Percentiles rank a stretch among this genome's conserved stretches.
Conservation (phyloP, 1,140 invertebrate genomes). For the Macrotrachela quadricornifera region DNA sequence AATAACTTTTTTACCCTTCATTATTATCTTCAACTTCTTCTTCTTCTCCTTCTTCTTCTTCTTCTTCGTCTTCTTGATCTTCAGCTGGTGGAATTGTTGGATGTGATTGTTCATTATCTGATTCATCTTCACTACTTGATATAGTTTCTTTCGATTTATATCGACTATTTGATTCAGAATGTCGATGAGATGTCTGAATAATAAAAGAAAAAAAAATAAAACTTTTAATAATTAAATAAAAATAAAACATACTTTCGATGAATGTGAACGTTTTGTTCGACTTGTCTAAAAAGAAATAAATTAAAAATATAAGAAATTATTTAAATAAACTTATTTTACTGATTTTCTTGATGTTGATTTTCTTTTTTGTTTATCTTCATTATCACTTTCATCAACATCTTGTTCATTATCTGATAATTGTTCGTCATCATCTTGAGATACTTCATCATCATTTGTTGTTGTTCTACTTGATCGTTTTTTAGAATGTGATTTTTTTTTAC, state of each 20-base stretch:
- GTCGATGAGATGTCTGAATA: slow-evolving; percentile 9
- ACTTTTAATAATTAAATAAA: not conserved
- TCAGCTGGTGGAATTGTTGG: slow-evolving; percentile 7
- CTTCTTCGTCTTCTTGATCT: slow-evolving; percentile 14
- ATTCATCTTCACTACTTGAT: slow-evolving; percentile 11
- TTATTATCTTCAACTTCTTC: not conserved
- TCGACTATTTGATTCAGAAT: slow-evolving; percentile 8
- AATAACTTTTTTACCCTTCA: too few relatives aligned
- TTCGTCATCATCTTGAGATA: not conserved
- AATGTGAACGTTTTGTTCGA: too few relatives aligned
- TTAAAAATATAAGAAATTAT: not conserved
- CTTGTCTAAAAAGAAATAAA: not conserved
- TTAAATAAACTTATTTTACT: not conserved
- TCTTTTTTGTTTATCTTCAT: slow-evolving; percentile 50
- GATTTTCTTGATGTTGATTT: slow-evolving; percentile 37
- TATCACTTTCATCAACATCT: slow-evolving; percentile 48
- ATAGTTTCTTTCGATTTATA: slow-evolving; percentile 8
- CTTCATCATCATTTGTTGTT: not conserved
- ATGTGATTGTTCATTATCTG: slow-evolving; percentile 9
- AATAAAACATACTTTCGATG: not conserved
- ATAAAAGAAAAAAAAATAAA: slow-evolving; percentile 9
- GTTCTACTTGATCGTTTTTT: not conserved
- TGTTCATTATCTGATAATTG: slow-evolving; percentile 36
- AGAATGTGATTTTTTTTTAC: not conserved
- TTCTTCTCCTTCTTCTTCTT: slow-evolving; percentile 2